Evolutionary conservation across 2,113 vertebrate genomes (phyloP).

Genomic region (Phasianus colchicus): DNA sequence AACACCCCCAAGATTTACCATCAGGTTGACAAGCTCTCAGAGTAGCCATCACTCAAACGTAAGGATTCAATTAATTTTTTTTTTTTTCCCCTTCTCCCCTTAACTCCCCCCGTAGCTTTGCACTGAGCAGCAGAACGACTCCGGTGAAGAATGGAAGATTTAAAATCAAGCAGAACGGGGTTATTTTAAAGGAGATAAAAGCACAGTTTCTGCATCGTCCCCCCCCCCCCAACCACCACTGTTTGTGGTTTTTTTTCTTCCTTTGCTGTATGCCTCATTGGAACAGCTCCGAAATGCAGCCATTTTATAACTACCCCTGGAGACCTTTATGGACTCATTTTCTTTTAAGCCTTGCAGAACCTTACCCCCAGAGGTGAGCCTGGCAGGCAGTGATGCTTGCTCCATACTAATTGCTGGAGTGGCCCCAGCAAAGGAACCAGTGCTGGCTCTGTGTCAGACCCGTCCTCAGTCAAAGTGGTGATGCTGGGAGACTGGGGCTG

Average conservation of each 20-base stretch:
- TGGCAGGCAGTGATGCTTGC: neutral
- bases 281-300: slow-evolving; percentile 54
- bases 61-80: slow-evolving; percentile 64
- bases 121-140: neutral
- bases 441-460: neutral
- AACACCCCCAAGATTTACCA: slow-evolving; percentile 49
- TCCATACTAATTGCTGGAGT: slow-evolving; percentile 1
- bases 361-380: neutral
- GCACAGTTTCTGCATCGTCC: neutral
- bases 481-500: neutral
- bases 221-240: neutral
- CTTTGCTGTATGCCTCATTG: neutral
- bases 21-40: slow-evolving; percentile 46
- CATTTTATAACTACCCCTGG: slow-evolving; percentile 47
- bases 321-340: slow-evolving; percentile 20
- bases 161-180: slow-evolving; percentile 57
- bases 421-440: neutral
- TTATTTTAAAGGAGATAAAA: slow-evolving; percentile 50
- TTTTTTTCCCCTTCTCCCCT: neutral
- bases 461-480: neutral
- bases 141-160: slow-evolving; percentile 26
- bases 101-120: slow-evolving; percentile 14
- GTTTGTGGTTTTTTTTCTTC: neutral
- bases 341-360: neutral
- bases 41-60: slow-evolving; percentile 63